A percentile compares a stretch with the other conserved stretches of the same genome.
Evolutionary conservation across 2,113 vertebrate species (phyloP).

Genomic region (Danionella cerebrum): DNA sequence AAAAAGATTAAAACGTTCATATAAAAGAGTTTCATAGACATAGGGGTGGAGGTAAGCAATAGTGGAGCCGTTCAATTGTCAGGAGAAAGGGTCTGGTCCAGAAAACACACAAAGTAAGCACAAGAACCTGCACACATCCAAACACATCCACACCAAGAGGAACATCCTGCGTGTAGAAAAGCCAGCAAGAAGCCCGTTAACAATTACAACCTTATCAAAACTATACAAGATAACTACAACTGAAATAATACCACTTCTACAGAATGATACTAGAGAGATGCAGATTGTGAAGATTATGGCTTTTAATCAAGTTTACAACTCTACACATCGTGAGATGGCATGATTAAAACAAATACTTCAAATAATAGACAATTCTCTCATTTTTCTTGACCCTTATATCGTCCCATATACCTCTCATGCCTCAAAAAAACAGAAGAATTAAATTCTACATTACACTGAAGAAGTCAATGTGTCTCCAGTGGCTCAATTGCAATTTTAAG

Average conservation of each 20-base stretch:
- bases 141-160: constrained; percentile 32
- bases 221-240: constrained; percentile 40
- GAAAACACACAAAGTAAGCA: neutral
- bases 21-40: constrained; percentile 37
- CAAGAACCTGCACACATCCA: constrained; percentile 9
- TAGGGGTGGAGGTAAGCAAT: constrained; percentile 37
- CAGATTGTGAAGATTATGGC: constrained; percentile 56
- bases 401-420: too few relatives aligned
- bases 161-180: constrained; percentile 29
- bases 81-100: constrained; percentile 17
- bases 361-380: too few relatives aligned
- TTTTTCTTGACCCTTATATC: too few relatives aligned
- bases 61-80: constrained; percentile 15
- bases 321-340: constrained; percentile 23
- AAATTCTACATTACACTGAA: too few relatives aligned
- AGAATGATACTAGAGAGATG: constrained; percentile 39
- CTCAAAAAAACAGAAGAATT: too few relatives aligned
- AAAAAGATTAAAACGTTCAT: constrained; percentile 24
- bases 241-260: constrained; percentile 34
- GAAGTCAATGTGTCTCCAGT: too few relatives aligned
- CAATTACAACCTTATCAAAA: constrained; percentile 43
- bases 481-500: too few relatives aligned
- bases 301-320: constrained; percentile 41
- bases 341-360: neutral
- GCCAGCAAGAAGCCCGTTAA: constrained; percentile 49